phyloP scores from a whole-genome alignment of 2,113 vertebrate genomes.

The Gasterosteus nipponicus region DNA sequence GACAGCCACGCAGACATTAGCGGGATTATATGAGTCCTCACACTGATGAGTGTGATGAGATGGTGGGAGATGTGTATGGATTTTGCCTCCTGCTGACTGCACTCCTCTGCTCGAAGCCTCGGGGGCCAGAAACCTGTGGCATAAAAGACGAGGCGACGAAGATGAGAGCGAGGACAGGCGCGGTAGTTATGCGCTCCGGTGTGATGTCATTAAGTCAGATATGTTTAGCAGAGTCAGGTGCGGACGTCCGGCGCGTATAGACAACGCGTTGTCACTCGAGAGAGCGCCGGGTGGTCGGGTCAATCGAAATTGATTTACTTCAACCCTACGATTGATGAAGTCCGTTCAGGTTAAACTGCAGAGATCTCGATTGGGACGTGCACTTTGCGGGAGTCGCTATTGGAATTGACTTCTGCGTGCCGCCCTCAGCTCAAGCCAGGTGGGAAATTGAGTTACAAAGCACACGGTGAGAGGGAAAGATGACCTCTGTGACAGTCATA shows the following conservation, averaged over 20 bases:
- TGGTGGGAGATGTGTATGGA: conserved; percentile 68
- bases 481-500: conserved; percentile 65
- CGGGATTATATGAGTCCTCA: conserved; percentile 64
- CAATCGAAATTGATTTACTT: conserved; percentile 81
- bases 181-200: conserved; percentile 46
- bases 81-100: conserved; percentile 64
- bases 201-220: conserved; percentile 70
- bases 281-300: conserved; percentile 63
- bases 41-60: conserved; percentile 66
- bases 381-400: conserved; percentile 68
- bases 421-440: conserved; percentile 74
- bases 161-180: conserved; percentile 33
- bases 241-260: conserved; percentile 67
- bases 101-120: conserved; percentile 45
- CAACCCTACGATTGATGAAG: conserved; percentile 78
- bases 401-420: conserved; percentile 74
- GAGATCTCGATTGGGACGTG: conserved; percentile 70
- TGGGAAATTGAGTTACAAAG: conserved; percentile 77
- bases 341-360: conserved; percentile 78
- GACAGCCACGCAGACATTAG: conserved; percentile 65
- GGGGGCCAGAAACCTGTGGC: conserved; percentile 59
- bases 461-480: conserved; percentile 58
- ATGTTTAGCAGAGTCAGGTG: conserved; percentile 64
- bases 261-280: conserved; percentile 69
- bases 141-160: conserved; percentile 29